Conservation (phyloP, 1,140 invertebrate genomes). For the Drosophila orena region DNA sequence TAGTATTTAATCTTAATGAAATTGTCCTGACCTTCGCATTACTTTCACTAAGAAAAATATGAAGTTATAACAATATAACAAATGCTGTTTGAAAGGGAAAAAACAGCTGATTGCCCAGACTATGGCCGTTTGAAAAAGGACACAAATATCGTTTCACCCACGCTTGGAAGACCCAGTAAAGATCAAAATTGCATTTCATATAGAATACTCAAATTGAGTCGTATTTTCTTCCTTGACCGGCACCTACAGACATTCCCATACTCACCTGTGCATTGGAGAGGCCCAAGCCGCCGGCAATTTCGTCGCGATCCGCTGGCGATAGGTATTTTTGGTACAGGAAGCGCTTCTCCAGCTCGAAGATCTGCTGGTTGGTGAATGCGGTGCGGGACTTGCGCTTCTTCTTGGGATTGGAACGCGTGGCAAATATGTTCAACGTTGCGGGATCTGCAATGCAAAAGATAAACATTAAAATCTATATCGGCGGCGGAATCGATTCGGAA, state of each 20-base stretch:
- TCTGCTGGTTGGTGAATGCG: constrained; percentile 99
- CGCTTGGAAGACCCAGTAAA: too few relatives aligned
- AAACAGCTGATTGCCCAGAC: too few relatives aligned
- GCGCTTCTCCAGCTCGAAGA: constrained; percentile 98
- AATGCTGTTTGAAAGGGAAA: too few relatives aligned
- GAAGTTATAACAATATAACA: too few relatives aligned
- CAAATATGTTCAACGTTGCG: constrained; percentile 93
- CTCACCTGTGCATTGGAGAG: constrained; percentile 95
- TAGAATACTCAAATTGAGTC: neutral
- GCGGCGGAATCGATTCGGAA: constrained; percentile 1
- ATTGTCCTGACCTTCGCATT: too few relatives aligned
- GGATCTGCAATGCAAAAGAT: constrained; percentile 69
- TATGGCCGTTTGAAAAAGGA: too few relatives aligned
- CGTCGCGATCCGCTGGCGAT: constrained; percentile 97
- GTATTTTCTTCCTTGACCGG: neutral
- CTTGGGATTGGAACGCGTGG: constrained; percentile 96
- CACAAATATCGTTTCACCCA: too few relatives aligned
- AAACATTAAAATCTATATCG: constrained; percentile 3
- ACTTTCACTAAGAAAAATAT: too few relatives aligned
- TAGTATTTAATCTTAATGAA: too few relatives aligned
- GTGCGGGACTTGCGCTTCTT: constrained; percentile 99
- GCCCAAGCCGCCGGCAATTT: constrained; percentile 96
- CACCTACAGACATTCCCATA: constrained; percentile 29
- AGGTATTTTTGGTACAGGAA: constrained; percentile 99
- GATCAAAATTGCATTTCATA: too few relatives aligned